Conservation (phyloP, 2,888 invertebrate species). For the Junonia oenone region DNA sequence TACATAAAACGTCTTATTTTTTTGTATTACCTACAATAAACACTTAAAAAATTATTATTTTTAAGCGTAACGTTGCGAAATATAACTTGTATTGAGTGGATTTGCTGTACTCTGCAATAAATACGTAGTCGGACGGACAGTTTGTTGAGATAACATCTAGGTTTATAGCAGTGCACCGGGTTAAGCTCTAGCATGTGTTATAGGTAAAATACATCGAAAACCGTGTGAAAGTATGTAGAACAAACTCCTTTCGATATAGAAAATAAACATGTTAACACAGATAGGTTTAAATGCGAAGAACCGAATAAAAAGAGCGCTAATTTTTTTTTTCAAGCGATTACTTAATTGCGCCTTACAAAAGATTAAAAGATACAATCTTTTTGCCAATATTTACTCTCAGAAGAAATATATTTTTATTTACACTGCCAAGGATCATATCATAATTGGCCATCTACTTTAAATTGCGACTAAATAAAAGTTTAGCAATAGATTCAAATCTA, state of each 20-base stretch:
- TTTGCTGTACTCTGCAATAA: conserved; percentile 11
- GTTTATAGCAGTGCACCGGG: conserved; percentile 30
- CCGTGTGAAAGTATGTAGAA: conserved; percentile 25
- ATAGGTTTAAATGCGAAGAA: not conserved
- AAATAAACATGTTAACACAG: conserved; percentile 5
- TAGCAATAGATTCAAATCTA: conserved; percentile 7
- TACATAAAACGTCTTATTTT: not conserved
- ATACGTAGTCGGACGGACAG: conserved; percentile 15
- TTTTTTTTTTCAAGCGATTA: not conserved
- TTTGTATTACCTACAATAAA: not conserved
- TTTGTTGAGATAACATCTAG: conserved; percentile 31
- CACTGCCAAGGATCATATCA: not conserved
- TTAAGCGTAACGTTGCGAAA: not conserved
- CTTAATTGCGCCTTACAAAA: not conserved
- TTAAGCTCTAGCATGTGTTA: conserved; percentile 30
- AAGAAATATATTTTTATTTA: not conserved
- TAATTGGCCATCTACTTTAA: not conserved
- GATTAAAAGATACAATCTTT: not conserved
- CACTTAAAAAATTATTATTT: not conserved
- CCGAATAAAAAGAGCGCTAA: not conserved
- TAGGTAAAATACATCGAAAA: conserved; percentile 21
- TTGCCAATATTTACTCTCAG: not conserved
- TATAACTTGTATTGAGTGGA: not conserved
- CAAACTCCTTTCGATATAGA: conserved; percentile 10
- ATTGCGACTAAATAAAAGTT: conserved; percentile 6